Percentiles rank a stretch among this genome's conserved stretches.
These are phyloP conservation scores for Tachuris rubrigastra DNA, from an alignment of 2,113 vertebrate genomes.

Conservation along the genomic window DNA sequence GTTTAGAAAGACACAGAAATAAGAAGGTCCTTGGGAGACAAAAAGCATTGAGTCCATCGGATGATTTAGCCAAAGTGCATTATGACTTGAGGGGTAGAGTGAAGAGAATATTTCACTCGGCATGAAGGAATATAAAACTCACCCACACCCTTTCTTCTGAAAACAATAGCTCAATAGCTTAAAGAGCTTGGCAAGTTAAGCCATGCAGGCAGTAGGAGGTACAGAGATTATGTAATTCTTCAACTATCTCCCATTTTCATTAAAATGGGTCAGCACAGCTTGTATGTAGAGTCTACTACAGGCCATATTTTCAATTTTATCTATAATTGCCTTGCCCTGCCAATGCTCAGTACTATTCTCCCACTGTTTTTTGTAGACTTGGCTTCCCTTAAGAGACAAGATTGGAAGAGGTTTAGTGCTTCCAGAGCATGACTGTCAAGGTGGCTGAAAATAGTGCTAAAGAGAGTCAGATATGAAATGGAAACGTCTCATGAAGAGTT, in stretches of 20 bases:
- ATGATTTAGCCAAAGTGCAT: constrained; percentile 27
- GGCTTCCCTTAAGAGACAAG: background rate
- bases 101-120: background rate
- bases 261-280: background rate
- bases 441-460: background rate
- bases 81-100: background rate
- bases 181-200: background rate
- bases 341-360: background rate
- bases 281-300: background rate
- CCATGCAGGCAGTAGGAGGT: background rate
- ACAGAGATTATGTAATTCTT: background rate
- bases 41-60: background rate
- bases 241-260: background rate
- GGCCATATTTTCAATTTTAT: background rate
- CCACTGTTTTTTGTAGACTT: background rate
- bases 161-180: constrained; percentile 28
- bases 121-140: background rate
- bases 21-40: constrained; percentile 30
- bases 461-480: background rate
- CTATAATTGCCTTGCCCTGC: background rate
- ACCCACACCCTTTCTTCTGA: background rate
- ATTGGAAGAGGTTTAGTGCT: background rate
- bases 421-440: background rate
- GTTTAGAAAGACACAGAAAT: constrained; percentile 36
- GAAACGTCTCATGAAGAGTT: background rate